Conservation (phyloP, 2,797 vertebrate genomes). For the Coregonus ussuriensis region DNA sequence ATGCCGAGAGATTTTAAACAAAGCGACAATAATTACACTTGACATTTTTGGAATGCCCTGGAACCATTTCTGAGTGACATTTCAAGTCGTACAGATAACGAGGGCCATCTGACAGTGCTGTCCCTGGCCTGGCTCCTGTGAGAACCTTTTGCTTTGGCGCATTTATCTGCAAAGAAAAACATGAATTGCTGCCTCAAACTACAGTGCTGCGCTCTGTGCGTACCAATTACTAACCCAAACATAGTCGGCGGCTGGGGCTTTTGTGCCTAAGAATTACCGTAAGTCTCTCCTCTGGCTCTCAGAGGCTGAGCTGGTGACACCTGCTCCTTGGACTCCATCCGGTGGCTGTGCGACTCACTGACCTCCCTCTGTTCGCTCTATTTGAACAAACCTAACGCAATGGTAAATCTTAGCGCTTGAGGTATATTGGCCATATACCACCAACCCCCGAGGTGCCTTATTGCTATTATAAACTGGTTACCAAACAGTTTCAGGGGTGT, state of each 20-base stretch:
- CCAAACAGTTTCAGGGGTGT: conserved; percentile 17
- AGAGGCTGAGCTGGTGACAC: conserved; percentile 53
- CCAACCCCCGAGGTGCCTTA: too few species aligned
- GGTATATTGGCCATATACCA: too few species aligned
- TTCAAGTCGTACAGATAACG: conserved; percentile 43
- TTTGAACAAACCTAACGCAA: background rate
- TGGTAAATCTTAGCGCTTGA: too few species aligned
- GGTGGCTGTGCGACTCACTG: background rate
- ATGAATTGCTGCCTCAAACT: conserved; percentile 62
- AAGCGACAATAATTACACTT: background rate
- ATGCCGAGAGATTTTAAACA: conserved; percentile 11
- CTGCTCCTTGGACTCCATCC: conserved; percentile 43
- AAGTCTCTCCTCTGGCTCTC: conserved; percentile 36
- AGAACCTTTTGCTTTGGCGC: conserved; percentile 59
- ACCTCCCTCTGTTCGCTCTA: background rate
- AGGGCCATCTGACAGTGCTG: conserved; percentile 36
- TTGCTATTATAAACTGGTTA: too few species aligned
- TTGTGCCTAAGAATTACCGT: conserved; percentile 46
- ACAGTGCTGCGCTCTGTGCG: conserved; percentile 25
- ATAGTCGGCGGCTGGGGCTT: conserved; percentile 16
- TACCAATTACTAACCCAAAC: conserved; percentile 54
- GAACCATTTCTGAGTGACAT: conserved; percentile 28
- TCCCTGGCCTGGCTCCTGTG: conserved; percentile 9
- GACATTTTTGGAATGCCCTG: conserved; percentile 22
- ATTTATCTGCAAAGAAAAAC: conserved; percentile 56